Base-by-base conservation (phyloP, 1,140 invertebrate species). In the Metaphire vulgaris region DNA sequence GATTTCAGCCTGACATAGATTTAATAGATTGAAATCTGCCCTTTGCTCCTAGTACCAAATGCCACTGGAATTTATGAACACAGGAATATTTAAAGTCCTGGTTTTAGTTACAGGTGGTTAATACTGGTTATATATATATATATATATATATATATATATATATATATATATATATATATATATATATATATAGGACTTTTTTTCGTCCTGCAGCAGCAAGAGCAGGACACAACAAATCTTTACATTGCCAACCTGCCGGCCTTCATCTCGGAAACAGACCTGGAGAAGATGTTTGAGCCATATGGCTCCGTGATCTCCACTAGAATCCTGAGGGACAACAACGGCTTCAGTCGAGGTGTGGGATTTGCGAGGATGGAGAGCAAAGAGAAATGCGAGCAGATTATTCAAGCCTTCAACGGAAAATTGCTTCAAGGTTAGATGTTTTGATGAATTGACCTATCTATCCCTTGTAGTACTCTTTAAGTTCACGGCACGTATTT, bases 151-250 rank as follows among this genome's bases (percentile, higher is more conserved):
- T n/a, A n/a, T n/a, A n/a, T n/a, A n/a, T n/a, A n/a, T n/a, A n/a
- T n/a, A n/a, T n/a, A n/a, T n/a, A n/a, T n/a, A n/a, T n/a, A n/a
- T n/a, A n/a, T n/a, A n/a, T n/a, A n/a, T n/a, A n/a, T n/a, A n/a
- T n/a, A n/a, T n/a, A n/a, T n/a, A 21, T 21, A 6, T 12, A 21
- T 21, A 6, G 41, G 41, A 56, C 21, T 56, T 21, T 6, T 21
- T 56, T 56, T 56, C 21, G 41, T 56, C 21, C 21, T 84, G 81
- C 90, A 98, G 93, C 96, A 98, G 93, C 95, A 98, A 90, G 96
- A 99, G 89, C 96, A 98, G 87, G 97, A 99, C 87, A 96, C 97
- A 0, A 99, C 97, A 80, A 99, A 99, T 88, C 89, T 99, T 84
- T 99, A 99, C 88, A 97, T 99, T 87, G 96, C 97, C 81, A 99